phyloP scores from a whole-genome alignment of 2,888 invertebrate genomes.

The Leptinotarsa juncta region DNA sequence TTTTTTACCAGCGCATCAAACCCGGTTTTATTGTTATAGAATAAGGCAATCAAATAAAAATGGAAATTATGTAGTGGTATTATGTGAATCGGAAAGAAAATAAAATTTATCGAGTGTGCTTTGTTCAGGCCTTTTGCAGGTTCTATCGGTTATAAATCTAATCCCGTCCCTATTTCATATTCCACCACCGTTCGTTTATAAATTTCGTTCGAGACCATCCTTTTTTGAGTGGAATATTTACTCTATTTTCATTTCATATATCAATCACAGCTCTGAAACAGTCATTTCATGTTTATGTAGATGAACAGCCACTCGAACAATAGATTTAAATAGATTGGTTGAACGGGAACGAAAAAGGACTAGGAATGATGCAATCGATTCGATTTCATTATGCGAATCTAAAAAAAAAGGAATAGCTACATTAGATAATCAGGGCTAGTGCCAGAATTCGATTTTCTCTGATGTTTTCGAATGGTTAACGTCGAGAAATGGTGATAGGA shows the following conservation, averaged over 20 bases:
- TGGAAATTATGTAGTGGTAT: slow-evolving; percentile 24
- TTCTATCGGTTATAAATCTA: slow-evolving; percentile 26
- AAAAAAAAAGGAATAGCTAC: neutral
- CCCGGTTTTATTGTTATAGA: neutral
- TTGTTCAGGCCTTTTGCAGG: slow-evolving; percentile 21
- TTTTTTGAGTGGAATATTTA: slow-evolving; percentile 21
- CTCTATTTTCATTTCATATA: slow-evolving; percentile 10
- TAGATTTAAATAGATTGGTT: slow-evolving; percentile 2
- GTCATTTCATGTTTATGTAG: slow-evolving; percentile 16
- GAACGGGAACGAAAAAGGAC: neutral
- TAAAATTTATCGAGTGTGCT: slow-evolving; percentile 13
- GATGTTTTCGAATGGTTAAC: too few relatives aligned
- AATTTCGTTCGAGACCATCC: slow-evolving; percentile 28
- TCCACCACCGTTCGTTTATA: slow-evolving; percentile 23
- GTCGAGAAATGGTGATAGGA: too few relatives aligned
- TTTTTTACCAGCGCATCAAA: slow-evolving; percentile 3
- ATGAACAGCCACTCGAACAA: slow-evolving; percentile 8
- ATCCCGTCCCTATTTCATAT: slow-evolving; percentile 26
- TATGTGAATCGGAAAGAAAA: slow-evolving; percentile 21
- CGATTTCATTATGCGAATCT: neutral
- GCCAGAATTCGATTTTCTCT: too few relatives aligned
- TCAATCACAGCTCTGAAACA: slow-evolving; percentile 13
- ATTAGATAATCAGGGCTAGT: neutral
- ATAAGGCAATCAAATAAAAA: slow-evolving; percentile 23
- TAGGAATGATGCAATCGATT: slow-evolving; percentile 1